These are phyloP conservation scores for Platycnemis pennipes DNA, from an alignment of 2,888 invertebrate genomes.

Conservation along the genomic window DNA sequence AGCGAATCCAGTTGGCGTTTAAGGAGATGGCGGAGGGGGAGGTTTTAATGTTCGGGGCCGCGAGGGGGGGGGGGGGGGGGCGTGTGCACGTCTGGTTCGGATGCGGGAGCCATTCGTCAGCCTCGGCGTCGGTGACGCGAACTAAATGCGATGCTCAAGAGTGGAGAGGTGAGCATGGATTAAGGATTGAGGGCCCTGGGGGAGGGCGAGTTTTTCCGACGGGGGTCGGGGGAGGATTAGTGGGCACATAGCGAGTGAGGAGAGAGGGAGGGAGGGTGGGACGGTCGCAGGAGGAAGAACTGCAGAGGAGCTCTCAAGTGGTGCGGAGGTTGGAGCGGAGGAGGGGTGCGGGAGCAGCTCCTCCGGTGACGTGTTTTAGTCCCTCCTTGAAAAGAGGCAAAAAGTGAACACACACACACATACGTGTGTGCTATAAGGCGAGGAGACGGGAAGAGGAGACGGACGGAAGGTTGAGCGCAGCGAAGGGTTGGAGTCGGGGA, in stretches of 20 bases:
- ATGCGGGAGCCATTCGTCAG: conserved; percentile 56
- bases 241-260: background rate
- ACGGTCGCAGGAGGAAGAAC: background rate
- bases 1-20: background rate
- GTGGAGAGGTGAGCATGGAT: background rate
- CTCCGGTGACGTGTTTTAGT: conserved; percentile 64
- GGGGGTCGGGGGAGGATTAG: background rate
- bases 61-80: background rate
- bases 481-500: too few species aligned
- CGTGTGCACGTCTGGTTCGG: conserved; percentile 31
- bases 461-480: too few species aligned
- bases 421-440: conserved; percentile 23
- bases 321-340: background rate
- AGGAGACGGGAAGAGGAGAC: background rate
- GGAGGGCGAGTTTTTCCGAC: background rate
- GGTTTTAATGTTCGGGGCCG: background rate
- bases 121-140: conserved; percentile 46
- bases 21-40: background rate
- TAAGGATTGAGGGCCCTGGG: background rate
- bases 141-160: conserved; percentile 52
- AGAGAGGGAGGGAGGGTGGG: background rate
- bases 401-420: conserved; percentile 20
- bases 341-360: background rate
- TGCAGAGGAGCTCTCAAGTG: background rate
- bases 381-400: conserved; percentile 35